These are phyloP conservation scores for Thymelicus acteon DNA, from an alignment of 2,888 invertebrate species.

Conservation along the genomic window DNA sequence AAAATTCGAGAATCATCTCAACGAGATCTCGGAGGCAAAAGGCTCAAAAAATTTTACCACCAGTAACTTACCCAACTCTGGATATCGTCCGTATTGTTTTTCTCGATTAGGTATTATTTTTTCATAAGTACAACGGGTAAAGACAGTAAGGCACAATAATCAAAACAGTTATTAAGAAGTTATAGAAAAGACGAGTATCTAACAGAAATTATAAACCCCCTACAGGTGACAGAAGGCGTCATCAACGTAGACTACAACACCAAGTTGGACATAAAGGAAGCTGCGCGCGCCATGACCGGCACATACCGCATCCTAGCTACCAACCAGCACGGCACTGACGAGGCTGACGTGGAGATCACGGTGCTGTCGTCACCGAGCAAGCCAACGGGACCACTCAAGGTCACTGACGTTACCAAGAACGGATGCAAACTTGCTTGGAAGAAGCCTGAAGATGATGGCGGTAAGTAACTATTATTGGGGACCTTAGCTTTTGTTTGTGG, in stretches of 20 bases:
- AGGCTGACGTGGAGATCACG: constrained; percentile 97
- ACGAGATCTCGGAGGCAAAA: too few species aligned
- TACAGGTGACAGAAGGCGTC: constrained; percentile 89
- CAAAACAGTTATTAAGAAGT: too few species aligned
- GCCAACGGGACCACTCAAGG: constrained; percentile 95
- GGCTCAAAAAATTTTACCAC: too few species aligned
- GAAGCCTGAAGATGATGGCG: constrained; percentile 97
- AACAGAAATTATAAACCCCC: neutral
- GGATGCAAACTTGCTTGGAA: constrained; percentile 97
- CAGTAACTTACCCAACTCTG: too few species aligned
- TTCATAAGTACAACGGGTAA: too few species aligned
- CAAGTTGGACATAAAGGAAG: constrained; percentile 91
- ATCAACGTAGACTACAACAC: constrained; percentile 96
- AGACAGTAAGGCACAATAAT: too few species aligned
- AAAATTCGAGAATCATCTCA: too few species aligned
- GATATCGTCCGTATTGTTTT: too few species aligned
- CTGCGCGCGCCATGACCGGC: constrained; percentile 93
- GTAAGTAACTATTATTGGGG: constrained; percentile 63
- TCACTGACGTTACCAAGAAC: constrained; percentile 94
- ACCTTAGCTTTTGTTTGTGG: too few species aligned
- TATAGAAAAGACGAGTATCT: too few species aligned
- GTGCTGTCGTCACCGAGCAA: constrained; percentile 93
- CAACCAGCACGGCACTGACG: constrained; percentile 96
- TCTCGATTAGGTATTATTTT: too few species aligned
- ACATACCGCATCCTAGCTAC: constrained; percentile 95